Evolutionary conservation across 1,140 invertebrate genomes (phyloP).

Genomic region (Linepithema humile): DNA sequence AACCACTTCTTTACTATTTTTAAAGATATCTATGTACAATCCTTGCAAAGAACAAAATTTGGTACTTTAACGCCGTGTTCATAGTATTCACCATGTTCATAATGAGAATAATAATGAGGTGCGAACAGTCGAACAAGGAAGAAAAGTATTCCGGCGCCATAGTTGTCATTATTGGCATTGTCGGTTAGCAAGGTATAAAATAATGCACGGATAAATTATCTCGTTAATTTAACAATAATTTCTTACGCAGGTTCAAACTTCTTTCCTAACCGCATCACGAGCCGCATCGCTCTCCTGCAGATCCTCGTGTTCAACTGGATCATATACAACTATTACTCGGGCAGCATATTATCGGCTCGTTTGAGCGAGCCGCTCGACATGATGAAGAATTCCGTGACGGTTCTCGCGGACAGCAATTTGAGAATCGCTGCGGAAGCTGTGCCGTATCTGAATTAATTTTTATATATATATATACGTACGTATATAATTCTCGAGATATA

Average conservation of each 20-base stretch:
- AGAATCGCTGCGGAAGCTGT: conserved; percentile 76
- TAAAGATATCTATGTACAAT: conserved; percentile 79
- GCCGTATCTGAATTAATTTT: conserved; percentile 74
- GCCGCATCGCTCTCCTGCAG: conserved; percentile 71
- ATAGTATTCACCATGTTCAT: conserved; percentile 57
- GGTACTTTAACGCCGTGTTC: conserved; percentile 61
- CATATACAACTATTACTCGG: conserved; percentile 79
- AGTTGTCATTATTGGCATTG: conserved; percentile 66
- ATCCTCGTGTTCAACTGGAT: conserved; percentile 75
- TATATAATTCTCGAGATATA: background rate
- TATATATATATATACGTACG: conserved; percentile 78
- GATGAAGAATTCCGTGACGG: conserved; percentile 78
- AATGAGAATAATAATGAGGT: conserved; percentile 64
- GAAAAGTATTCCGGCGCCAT: conserved; percentile 58
- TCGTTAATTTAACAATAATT: background rate
- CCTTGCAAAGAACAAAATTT: conserved; percentile 90
- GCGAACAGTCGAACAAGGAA: conserved; percentile 52
- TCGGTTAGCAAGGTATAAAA: conserved; percentile 72
- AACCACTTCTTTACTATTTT: too few relatives aligned
- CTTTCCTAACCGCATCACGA: conserved; percentile 58
- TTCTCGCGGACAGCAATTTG: conserved; percentile 73
- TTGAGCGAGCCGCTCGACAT: conserved; percentile 76
- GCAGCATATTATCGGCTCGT: conserved; percentile 78
- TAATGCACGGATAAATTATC: background rate
- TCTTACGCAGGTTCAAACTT: conserved; percentile 63